phyloP scores from a whole-genome alignment of 2,113 vertebrate species.

The Istiophorus platypterus region DNA sequence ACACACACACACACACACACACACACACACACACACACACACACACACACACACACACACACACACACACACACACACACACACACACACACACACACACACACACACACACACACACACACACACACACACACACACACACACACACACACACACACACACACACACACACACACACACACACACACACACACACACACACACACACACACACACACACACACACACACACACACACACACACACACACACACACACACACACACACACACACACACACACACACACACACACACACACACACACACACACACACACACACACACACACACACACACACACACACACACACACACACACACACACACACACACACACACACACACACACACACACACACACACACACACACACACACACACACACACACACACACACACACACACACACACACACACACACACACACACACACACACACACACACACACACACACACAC shows the following conservation, averaged over 20 bases:
- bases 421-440: conserved; percentile 4
- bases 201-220: conserved; percentile 25
- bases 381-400: conserved; percentile 25
- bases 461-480: neutral
- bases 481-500: conserved; percentile 4
- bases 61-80: conserved; percentile 4
- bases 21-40: conserved; percentile 25
- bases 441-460: conserved; percentile 25
- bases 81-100: conserved; percentile 25
- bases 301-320: conserved; percentile 4
- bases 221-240: neutral
- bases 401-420: neutral
- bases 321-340: conserved; percentile 25
- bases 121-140: conserved; percentile 4
- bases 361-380: conserved; percentile 4
- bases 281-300: neutral
- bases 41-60: neutral
- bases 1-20: conserved; percentile 4
- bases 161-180: neutral
- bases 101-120: neutral
- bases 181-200: conserved; percentile 4
- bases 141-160: conserved; percentile 25
- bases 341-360: neutral
- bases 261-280: conserved; percentile 25
- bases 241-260: conserved; percentile 4